Conservation (phyloP, 2,797 vertebrate genomes). For the Kryptolebias ocellatus region DNA sequence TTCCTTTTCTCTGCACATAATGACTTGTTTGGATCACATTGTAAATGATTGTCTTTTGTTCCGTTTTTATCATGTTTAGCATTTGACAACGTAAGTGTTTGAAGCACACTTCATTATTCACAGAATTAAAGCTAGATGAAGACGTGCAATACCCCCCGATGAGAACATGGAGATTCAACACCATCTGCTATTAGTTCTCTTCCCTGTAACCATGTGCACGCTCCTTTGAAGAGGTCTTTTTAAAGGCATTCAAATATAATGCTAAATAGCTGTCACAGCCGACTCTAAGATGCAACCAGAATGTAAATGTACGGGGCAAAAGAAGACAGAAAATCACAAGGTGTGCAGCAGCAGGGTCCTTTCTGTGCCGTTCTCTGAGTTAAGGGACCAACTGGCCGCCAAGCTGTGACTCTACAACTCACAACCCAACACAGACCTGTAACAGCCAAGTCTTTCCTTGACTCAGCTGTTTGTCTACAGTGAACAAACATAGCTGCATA, state of each 20-base stretch:
- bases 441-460: not conserved
- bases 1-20: conserved; percentile 49
- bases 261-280: conserved; percentile 79
- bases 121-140: conserved; percentile 73
- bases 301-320: conserved; percentile 61
- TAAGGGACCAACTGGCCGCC: conserved; percentile 9
- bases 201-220: conserved; percentile 63
- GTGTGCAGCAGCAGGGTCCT: conserved; percentile 24
- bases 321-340: conserved; percentile 26
- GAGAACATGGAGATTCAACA: conserved; percentile 75
- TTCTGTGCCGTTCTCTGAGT: conserved; percentile 8
- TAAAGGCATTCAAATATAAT: conserved; percentile 79
- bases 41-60: conserved; percentile 13
- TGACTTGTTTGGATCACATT: conserved; percentile 61
- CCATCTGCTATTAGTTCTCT: conserved; percentile 82
- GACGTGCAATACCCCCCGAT: conserved; percentile 75
- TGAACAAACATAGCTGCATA: not conserved
- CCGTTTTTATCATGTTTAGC: conserved; percentile 12
- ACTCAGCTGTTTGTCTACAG: not conserved
- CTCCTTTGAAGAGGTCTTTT: conserved; percentile 75
- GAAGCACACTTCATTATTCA: conserved; percentile 62
- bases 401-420: conserved; percentile 7
- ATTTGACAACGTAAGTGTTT: conserved; percentile 14
- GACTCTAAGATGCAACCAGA: conserved; percentile 54
- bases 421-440: not conserved